Evolutionary conservation across 2,113 vertebrate genomes (phyloP).

Genomic region (Deroptyus accipitrinus): DNA sequence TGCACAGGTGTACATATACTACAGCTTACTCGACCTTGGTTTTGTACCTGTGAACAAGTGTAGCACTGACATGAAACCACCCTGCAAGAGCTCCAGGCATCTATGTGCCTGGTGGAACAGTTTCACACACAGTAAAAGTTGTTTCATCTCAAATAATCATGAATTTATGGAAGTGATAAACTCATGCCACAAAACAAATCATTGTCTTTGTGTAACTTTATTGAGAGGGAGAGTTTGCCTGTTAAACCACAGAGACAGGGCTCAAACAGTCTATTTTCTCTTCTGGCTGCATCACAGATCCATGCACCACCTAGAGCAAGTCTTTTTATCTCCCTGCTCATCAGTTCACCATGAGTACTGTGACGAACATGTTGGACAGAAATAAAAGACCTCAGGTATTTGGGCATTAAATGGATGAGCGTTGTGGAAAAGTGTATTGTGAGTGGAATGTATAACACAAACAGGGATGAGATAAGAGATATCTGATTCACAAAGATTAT

Average conservation of each 20-base stretch:
- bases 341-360: not conserved
- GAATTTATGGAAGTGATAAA: not conserved
- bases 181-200: not conserved
- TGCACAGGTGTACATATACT: too few species aligned
- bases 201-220: not conserved
- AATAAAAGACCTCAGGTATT: slow-evolving; percentile 43
- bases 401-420: slow-evolving; percentile 40
- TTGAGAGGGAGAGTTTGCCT: not conserved
- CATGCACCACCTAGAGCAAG: not conserved
- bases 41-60: not conserved
- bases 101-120: not conserved
- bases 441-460: slow-evolving; percentile 18
- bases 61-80: not conserved
- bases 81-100: not conserved
- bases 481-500: slow-evolving; percentile 60
- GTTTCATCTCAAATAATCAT: not conserved
- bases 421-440: not conserved
- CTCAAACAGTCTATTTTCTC: not conserved
- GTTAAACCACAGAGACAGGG: not conserved
- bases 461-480: slow-evolving; percentile 61
- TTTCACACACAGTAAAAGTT: not conserved
- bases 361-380: not conserved
- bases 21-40: not conserved
- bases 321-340: slow-evolving; percentile 41
- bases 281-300: not conserved